phyloP scores from a whole-genome alignment of 2,113 vertebrate species.

The Crotophaga sulcirostris region DNA sequence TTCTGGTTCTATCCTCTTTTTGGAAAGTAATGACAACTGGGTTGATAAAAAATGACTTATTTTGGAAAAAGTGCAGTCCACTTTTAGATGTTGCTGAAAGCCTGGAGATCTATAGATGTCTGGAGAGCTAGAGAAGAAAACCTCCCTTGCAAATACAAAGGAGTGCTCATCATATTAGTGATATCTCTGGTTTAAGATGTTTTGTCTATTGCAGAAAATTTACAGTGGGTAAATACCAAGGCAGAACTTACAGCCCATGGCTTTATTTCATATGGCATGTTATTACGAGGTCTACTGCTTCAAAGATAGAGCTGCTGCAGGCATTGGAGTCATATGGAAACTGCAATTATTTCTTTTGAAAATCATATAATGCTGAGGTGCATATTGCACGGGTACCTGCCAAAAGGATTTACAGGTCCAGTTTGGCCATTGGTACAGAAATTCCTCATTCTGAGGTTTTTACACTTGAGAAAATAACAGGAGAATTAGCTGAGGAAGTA shows the following conservation, averaged over 20 bases:
- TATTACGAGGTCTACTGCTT: not conserved
- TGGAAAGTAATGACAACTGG: not conserved
- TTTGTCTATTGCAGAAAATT: constrained; percentile 41
- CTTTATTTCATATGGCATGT: not conserved
- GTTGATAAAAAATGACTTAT: constrained; percentile 25
- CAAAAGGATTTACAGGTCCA: not conserved
- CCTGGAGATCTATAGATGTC: not conserved
- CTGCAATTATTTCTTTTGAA: not conserved
- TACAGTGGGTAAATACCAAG: not conserved
- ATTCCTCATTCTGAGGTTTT: not conserved
- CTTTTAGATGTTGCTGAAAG: not conserved
- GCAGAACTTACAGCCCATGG: not conserved
- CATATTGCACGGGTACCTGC: not conserved
- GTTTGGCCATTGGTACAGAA: not conserved
- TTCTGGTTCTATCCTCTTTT: not conserved
- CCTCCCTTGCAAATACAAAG: not conserved
- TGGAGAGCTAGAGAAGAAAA: not conserved
- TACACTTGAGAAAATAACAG: not conserved
- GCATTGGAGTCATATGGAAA: not conserved
- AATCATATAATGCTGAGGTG: not conserved
- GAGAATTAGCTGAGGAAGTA: not conserved
- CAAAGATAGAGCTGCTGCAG: not conserved
- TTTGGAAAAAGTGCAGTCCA: not conserved
- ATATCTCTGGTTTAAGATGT: constrained; percentile 24
- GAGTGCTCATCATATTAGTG: not conserved